Evolutionary conservation across 2,113 vertebrate species (phyloP), one percentile per base, ranked within the genome.

Genomic region (Ariopsis seemanni): DNA sequence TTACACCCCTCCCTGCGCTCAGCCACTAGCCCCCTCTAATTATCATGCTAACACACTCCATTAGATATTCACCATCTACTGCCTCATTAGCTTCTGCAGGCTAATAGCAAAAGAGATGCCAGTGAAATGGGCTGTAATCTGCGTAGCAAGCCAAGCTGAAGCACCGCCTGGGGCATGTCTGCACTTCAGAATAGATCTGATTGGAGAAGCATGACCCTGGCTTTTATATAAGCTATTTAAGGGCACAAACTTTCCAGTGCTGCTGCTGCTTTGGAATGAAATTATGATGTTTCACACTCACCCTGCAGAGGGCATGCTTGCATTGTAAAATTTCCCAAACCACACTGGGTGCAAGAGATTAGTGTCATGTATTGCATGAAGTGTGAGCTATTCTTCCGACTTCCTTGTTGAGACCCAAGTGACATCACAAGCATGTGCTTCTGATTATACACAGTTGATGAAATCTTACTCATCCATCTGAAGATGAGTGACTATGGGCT

Each of bases 241-340:
- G 85, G 78, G 53, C 79, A 20, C 62, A 78, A 62, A 84, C 86
- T 80, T 67, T 60, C 17, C 18, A 14, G 65, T 81, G 65, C 5
- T 81, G 65, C 5, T 25, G 67, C 53, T 84, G 79, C 20, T 82
- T 85, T 55, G 83, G 15, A 74, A 50, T 84, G 62, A 75, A 57
- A 9, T 74, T 53, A 5, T 27, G 79, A 12, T 18, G 52, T 62
- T 42, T 71, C 80, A 6, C 7, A 15, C 2, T 15, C 0, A 1
- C 14, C 91, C 94, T 92, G 91, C 91, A 94, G 95, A 94, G 92
- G 93, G 65, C 92, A 93, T 91, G 30, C 90, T 89, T 92, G 93
- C 63, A 91, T 89, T 90, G 78, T 89, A 50, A 34, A 69, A 71
- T 30, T 63, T 82, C 79, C 30, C 12, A 27, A 27, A n/a, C 5